Evolutionary conservation across 64 coral and sea anemone genomes (phyloP).

Genomic region (Pocillopora damicornis): DNA sequence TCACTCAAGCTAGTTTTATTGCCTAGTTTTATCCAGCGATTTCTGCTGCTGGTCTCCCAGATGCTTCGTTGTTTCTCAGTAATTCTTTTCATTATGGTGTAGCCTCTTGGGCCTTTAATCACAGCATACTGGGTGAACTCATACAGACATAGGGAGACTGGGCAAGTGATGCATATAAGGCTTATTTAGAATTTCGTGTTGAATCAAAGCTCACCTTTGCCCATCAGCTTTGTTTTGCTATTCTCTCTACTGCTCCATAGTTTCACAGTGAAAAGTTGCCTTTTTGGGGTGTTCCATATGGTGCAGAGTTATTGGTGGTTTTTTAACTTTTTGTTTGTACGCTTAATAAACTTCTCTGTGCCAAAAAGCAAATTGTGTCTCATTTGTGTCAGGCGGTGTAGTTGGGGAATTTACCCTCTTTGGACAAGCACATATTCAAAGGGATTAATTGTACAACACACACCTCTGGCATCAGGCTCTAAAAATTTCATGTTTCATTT

Average conservation of each 20-base stretch:
- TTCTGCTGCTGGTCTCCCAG: neutral
- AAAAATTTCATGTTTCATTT: no score
- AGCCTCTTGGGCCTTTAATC: slow-evolving; percentile 22
- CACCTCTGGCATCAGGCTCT: no score
- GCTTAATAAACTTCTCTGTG: no score
- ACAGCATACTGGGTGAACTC: slow-evolving; percentile 34
- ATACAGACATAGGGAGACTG: slow-evolving; percentile 42
- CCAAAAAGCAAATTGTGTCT: no score
- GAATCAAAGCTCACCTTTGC: slow-evolving; percentile 31
- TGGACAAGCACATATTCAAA: no score
- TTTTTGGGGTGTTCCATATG: neutral
- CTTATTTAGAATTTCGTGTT: neutral
- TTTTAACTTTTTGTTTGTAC: no score
- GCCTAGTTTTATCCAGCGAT: neutral
- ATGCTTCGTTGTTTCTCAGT: neutral
- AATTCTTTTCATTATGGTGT: slow-evolving; percentile 38
- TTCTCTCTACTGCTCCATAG: slow-evolving; percentile 18
- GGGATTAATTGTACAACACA: no score
- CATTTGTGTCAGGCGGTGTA: no score
- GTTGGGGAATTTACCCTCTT: no score
- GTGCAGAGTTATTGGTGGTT: neutral
- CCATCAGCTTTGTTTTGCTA: slow-evolving; percentile 16
- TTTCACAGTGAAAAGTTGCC: neutral
- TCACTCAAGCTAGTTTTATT: neutral
- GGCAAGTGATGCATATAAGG: slow-evolving; percentile 37